Conservation (phyloP, 2,888 invertebrate genomes). For the Cheilosia impressa region DNA sequence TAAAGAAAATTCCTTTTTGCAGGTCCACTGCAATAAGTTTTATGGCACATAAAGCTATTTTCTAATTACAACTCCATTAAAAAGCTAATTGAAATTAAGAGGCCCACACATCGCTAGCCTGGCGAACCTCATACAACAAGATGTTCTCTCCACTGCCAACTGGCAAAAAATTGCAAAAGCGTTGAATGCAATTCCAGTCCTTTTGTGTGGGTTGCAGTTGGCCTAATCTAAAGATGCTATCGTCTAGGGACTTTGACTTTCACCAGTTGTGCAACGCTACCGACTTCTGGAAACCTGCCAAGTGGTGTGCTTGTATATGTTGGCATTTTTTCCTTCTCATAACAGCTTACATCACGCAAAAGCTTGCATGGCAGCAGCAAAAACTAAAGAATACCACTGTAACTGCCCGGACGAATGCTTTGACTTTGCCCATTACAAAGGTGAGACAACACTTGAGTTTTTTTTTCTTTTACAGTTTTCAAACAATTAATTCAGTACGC, state of each 20-base stretch:
- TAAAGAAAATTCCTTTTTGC: conserved; percentile 59
- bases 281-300: conserved; percentile 44
- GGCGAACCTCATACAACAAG: conserved; percentile 56
- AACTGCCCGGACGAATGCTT: neutral
- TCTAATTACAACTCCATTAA: conserved; percentile 77
- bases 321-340: conserved; percentile 11
- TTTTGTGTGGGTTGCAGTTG: conserved; percentile 40
- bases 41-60: conserved; percentile 75
- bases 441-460: conserved; percentile 27
- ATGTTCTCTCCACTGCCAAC: conserved; percentile 57
- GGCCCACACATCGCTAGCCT: conserved; percentile 67
- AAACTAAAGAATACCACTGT: conserved; percentile 9
- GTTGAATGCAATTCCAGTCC: conserved; percentile 53
- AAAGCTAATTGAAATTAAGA: conserved; percentile 76
- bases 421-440: conserved; percentile 42
- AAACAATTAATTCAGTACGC: conserved; percentile 44
- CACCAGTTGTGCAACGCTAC: conserved; percentile 8
- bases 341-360: conserved; percentile 37
- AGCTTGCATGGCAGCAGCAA: conserved; percentile 17
- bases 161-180: conserved; percentile 50
- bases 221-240: conserved; percentile 28
- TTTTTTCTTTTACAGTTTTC: conserved; percentile 24
- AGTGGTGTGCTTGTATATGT: conserved; percentile 35
- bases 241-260: conserved; percentile 42
- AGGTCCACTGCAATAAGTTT: conserved; percentile 67